Evolutionary conservation across 1,140 invertebrate species (phyloP), one percentile per base, ranked within the genome.

Genomic region (Papilio polyxenes): DNA sequence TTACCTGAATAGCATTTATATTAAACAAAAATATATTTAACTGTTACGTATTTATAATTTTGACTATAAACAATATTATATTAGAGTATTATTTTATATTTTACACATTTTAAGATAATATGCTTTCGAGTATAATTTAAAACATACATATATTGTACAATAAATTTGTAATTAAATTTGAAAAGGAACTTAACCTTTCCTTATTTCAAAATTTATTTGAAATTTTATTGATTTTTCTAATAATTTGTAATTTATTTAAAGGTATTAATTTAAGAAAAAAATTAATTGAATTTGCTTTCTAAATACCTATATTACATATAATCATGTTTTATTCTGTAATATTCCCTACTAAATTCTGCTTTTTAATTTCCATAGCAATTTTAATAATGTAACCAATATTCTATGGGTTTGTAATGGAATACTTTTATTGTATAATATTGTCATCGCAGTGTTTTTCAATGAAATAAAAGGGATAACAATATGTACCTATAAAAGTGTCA

Each of bases 1-100:
- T 81, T 84, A 84, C 69, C 69, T 81, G 69, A 86, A 82, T 88
- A 88, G 87, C 87, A 87, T 88, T 88, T 88, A 86, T 88, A 88
- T 87, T 85, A 86, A 75, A 20, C 8, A 49, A 48, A 31, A 31
- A 44, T 7, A 75, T 31, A 23, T 0, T 31, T 23, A 65, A 65
- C 23, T 65, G 20, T 65, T 65, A 23, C 9, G 9, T 23, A 8
- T 20, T 10, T 31, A 65, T 65, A 23, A 65, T 65, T 31, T 17
- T 56, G 15, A 56, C 15, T 17, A 56, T 56, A 1, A 17, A 56
- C 3, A 15, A n/a, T n/a, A n/a, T n/a, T n/a, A n/a, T n/a, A n/a
- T n/a, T n/a, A n/a, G n/a, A n/a, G n/a, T n/a, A n/a, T n/a, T n/a
- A n/a, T n/a, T n/a, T n/a, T n/a, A n/a, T 44, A 44, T 44, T 44